Evolutionary conservation across 2,888 invertebrate genomes (phyloP).

Genomic region (Dyspetes luteomarginatus): DNA sequence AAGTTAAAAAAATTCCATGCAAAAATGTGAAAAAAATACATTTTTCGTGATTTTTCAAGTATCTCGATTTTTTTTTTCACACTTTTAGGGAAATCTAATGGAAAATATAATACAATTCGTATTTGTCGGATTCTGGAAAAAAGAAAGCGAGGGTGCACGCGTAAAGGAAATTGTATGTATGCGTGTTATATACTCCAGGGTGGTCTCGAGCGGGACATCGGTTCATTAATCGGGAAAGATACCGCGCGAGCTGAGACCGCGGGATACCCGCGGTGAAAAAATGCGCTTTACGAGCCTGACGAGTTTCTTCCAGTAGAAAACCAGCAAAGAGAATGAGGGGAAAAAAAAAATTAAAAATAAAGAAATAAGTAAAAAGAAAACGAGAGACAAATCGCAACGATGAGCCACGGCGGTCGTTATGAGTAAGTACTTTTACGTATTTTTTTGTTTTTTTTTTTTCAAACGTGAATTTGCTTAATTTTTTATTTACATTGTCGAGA

Average conservation of each 20-base stretch:
- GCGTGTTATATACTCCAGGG: slow-evolving; percentile 74
- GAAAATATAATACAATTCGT: no score
- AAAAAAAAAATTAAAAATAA: slow-evolving; percentile 40
- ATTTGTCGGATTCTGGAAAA: slow-evolving; percentile 23
- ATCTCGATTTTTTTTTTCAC: no score
- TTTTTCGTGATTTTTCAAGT: no score
- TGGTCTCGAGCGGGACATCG: slow-evolving; percentile 81
- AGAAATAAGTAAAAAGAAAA: background rate
- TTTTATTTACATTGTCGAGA: slow-evolving; percentile 31
- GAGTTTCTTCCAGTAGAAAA: slow-evolving; percentile 58
- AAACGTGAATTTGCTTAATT: slow-evolving; percentile 35
- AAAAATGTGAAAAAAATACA: slow-evolving; percentile 29
- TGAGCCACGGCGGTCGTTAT: slow-evolving; percentile 46
- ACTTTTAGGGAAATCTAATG: no score
- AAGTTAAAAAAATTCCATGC: no score
- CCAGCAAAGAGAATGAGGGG: slow-evolving; percentile 38
- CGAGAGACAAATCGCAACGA: slow-evolving; percentile 41
- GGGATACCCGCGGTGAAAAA: slow-evolving; percentile 69
- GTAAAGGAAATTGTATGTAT: slow-evolving; percentile 70
- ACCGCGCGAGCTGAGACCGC: slow-evolving; percentile 70
- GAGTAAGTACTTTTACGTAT: background rate
- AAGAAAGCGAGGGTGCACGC: slow-evolving; percentile 68
- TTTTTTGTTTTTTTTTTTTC: background rate
- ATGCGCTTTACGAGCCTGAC: slow-evolving; percentile 74
- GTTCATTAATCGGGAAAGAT: slow-evolving; percentile 82